Evolutionary conservation across 1,140 invertebrate species (phyloP), one percentile per base, ranked within the genome.

Genomic region (Bombus fervidus): DNA sequence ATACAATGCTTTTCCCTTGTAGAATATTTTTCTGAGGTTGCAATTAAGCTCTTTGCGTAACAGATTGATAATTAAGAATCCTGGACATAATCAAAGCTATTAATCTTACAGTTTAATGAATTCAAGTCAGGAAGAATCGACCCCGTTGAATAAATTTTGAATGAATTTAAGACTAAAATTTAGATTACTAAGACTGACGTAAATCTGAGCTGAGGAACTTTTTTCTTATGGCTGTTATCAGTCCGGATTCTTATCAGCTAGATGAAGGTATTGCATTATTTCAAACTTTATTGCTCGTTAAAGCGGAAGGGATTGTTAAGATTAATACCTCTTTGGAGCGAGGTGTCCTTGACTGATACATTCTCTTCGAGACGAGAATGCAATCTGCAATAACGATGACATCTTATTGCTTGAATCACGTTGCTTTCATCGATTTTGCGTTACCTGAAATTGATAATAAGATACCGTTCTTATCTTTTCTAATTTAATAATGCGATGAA

Each of bases 291-390:
- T 39, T 53, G 12, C 57, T 68, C 41, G 41, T 68, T 76, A 53
- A 53, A 75, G 28, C 28, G 15, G 47, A 81, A 57, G 37, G 41
- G 81, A 76, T 76, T 22, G 37, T 47, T 28, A 34, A 53, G 81
- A 83, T 83, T 68, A 62, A 64, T 28, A 39, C 5, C 15, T 68
- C 15, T 37, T 68, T 2, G 10, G 6, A 76, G 28, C 25, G 9
- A 28, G 47, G 5, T 57, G 72, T 83, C 43, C 81, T 77, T 83
- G 73, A 69, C 8, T 28, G 22, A 81, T 81, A 34, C 72, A 57
- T 68, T 53, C 59, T 69, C 47, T 53, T 22, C 25, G 9, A 1
- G 28, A 41, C 2, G 28, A 28, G 10, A 47, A 57, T 57, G 62
- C 37, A 25, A 28, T 28, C 57, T 53, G 68, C 31, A 57, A 73